A percentile compares a stretch with the other conserved stretches of the same genome.
phyloP scores from a whole-genome alignment of 2,888 invertebrate species.

The Tetheella fluctuosa region DNA sequence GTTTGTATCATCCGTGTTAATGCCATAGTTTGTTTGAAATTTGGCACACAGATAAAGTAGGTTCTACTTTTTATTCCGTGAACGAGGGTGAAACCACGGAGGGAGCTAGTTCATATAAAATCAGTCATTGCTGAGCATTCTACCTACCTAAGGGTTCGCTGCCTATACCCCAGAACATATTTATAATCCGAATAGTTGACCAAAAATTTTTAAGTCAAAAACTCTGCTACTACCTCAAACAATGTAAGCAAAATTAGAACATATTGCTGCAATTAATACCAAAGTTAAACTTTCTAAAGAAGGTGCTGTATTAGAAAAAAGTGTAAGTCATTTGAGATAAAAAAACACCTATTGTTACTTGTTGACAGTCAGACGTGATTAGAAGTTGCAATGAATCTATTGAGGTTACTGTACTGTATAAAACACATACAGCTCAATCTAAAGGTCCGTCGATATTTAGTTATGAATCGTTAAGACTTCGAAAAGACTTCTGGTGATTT shows the following conservation, averaged over 20 bases:
- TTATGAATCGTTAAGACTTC: too few species aligned
- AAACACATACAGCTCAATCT: not conserved
- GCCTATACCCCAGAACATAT: too few species aligned
- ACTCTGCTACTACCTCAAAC: not conserved
- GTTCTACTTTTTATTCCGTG: too few species aligned
- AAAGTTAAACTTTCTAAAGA: not conserved
- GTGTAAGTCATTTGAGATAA: not conserved
- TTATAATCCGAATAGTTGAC: too few species aligned
- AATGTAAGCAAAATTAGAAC: not conserved
- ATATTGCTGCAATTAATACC: not conserved
- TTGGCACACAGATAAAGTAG: too few species aligned
- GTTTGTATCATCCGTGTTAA: too few species aligned
- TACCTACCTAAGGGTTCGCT: too few species aligned
- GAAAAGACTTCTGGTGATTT: too few species aligned
- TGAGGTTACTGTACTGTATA: not conserved
- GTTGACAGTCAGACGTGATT: constrained; percentile 4
- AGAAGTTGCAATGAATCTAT: not conserved
- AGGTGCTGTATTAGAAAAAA: not conserved
- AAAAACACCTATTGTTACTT: not conserved
- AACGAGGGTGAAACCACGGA: too few species aligned
- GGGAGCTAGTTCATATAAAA: too few species aligned
- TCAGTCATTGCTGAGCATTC: too few species aligned
- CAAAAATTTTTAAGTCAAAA: not conserved
- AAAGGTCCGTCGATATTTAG: not conserved
- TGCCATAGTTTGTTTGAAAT: too few species aligned